These are phyloP conservation scores for Clarias pachynema DNA, from an alignment of 2,797 vertebrate species.

Conservation along the genomic window DNA sequence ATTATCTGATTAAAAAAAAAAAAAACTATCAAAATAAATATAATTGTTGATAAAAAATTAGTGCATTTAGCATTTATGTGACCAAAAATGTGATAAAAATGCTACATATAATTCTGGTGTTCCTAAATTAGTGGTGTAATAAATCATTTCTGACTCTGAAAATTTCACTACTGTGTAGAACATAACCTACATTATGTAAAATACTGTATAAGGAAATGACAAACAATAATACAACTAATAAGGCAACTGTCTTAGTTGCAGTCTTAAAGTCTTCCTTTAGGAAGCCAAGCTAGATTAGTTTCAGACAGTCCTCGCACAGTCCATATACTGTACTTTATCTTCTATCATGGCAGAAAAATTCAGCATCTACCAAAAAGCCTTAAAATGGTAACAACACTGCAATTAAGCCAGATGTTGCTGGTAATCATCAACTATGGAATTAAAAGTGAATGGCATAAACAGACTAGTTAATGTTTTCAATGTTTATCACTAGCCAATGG, in stretches of 20 bases:
- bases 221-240: neutral
- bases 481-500: constrained; percentile 31
- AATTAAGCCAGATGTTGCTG: constrained; percentile 8
- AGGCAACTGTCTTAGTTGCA: too few relatives aligned
- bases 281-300: neutral
- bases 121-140: neutral
- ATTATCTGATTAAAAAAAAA: neutral
- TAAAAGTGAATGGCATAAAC: constrained; percentile 33
- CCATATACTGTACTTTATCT: neutral
- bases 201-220: neutral
- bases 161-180: neutral
- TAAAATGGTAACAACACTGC: constrained; percentile 9
- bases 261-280: neutral
- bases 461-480: constrained; percentile 37
- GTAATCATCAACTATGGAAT: constrained; percentile 18
- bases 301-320: neutral
- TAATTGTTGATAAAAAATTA: neutral
- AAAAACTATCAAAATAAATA: neutral
- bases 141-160: neutral
- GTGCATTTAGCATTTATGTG: neutral
- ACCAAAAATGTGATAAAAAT: neutral
- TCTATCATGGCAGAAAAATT: neutral
- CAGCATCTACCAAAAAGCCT: neutral
- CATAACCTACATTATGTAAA: neutral
- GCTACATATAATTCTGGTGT: neutral